These are phyloP conservation scores for Caenorhabditis sulstoni DNA, from an alignment of 2,888 invertebrate species.

Conservation along the genomic window DNA sequence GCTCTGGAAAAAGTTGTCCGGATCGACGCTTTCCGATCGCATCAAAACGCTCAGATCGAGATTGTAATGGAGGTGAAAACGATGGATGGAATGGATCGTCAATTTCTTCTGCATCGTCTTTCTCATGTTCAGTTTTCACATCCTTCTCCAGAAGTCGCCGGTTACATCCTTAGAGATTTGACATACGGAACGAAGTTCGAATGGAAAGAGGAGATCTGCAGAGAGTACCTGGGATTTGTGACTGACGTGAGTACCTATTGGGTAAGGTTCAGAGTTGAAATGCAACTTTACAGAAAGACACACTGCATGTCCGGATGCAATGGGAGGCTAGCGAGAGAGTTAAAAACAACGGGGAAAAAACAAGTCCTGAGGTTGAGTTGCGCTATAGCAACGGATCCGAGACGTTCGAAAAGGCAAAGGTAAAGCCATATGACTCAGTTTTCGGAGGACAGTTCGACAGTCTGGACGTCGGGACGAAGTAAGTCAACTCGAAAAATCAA, in stretches of 20 bases:
- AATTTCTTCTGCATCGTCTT: constrained; percentile 55
- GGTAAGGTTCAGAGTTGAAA: no score
- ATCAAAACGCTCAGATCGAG: constrained; percentile 49
- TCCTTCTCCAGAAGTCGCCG: constrained; percentile 30
- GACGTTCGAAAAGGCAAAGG: constrained; percentile 40
- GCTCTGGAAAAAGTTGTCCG: constrained; percentile 27
- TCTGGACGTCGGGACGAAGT: constrained; percentile 35
- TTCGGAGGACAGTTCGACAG: constrained; percentile 67
- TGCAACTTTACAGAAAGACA: constrained; percentile 47
- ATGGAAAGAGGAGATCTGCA: constrained; percentile 78
- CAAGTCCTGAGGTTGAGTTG: constrained; percentile 69
- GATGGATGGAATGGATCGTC: constrained; percentile 5
- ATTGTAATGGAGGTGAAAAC: constrained; percentile 56
- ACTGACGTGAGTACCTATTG: constrained; percentile 56
- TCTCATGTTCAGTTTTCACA: constrained; percentile 33
- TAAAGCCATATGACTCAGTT: constrained; percentile 76
- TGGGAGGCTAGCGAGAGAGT: constrained; percentile 33
- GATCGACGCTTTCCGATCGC: constrained; percentile 59
- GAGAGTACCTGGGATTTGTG: constrained; percentile 67
- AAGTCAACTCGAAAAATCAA: background rate
- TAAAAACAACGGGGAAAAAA: constrained; percentile 50
- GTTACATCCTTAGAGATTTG: constrained; percentile 56
- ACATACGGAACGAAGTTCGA: constrained; percentile 73
- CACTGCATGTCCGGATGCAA: constrained; percentile 33
- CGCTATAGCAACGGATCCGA: constrained; percentile 26